Evolutionary conservation across 2,113 vertebrate genomes (phyloP), one percentile per base, ranked within the genome.

Genomic region (Oxygymnocypris stewartii): DNA sequence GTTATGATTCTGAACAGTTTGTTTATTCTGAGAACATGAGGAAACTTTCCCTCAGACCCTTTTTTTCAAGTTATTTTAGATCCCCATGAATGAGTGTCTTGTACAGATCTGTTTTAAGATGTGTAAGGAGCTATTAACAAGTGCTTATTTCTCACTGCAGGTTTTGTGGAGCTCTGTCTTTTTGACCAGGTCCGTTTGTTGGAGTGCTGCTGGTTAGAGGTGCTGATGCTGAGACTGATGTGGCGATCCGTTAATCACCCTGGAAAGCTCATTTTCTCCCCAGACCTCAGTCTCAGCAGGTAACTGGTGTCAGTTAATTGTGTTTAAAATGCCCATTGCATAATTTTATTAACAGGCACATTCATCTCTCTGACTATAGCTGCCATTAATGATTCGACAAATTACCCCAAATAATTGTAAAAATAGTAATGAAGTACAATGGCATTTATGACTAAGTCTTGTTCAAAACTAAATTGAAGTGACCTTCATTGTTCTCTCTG

Each of bases 141-240:
- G 7, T 31, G 28, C 49, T 78, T 25, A 25, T 76, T 76, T 76
- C 16, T 73, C 4, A 25, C 37, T 57, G 40, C 86, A 99, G 98
- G 98, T 11, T 99, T 99, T 31, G 90, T 98, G 84, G 97, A 99
- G 88, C 94, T 99, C 89, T 94, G 95, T 73, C 95, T 99, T 5
- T 91, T 96, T 18, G 97, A 99, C 91, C 98, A 99, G 93, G 97
- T 99, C 25, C 96, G 97, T 79, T 95, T 99, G 87, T 82, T 99
- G 93, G 98, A 99, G 93, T 97, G 96, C 92, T 98, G 97, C 93
- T 99, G 98, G 98, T 92, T 99, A 94, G 98, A 99, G 93, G 97
- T 99, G 89, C 90, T 99, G 73, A 99, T 99, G 96, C 88, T 99
- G 84, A 98, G 98, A 20, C 94, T 99, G 90, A 99, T 99, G 95